Conservation (phyloP, 2,113 vertebrate genomes). For the Sterrhoptilus dennistouni region DNA sequence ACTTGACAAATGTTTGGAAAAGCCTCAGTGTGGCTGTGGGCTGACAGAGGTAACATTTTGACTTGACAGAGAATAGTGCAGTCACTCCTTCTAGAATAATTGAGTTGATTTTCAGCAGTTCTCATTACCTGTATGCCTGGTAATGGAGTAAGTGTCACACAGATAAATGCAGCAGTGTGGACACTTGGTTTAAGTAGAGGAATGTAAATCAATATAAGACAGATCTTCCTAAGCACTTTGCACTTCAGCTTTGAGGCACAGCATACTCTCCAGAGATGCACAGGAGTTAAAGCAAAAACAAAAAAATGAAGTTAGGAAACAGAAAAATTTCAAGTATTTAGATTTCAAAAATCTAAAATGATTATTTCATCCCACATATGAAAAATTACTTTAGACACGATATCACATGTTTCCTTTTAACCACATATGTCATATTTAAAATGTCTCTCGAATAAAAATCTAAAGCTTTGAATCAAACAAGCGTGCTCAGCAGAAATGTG, state of each 20-base stretch:
- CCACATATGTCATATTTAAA: not conserved
- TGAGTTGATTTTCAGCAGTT: not conserved
- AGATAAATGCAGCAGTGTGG: not conserved
- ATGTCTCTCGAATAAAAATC: not conserved
- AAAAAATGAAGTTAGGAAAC: not conserved
- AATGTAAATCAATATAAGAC: conserved; percentile 21
- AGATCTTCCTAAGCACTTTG: conserved; percentile 11
- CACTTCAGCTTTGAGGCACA: not conserved
- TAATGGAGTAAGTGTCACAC: conserved; percentile 4
- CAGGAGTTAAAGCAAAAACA: not conserved
- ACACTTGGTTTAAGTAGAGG: not conserved
- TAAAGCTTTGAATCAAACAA: not conserved
- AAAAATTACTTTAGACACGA: not conserved
- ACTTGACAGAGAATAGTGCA: not conserved
- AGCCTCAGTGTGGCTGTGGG: not conserved
- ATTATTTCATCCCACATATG: not conserved
- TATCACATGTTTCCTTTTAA: not conserved
- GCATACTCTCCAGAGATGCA: not conserved
- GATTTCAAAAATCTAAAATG: not conserved
- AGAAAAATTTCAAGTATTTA: not conserved
- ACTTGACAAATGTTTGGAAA: not conserved
- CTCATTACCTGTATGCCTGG: not conserved
- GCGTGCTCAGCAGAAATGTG: not conserved
- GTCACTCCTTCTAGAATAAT: not conserved
- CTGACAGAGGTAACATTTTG: not conserved